Evolutionary conservation across 2,888 invertebrate species (phyloP).

Genomic region (Chorisops tibialis): DNA sequence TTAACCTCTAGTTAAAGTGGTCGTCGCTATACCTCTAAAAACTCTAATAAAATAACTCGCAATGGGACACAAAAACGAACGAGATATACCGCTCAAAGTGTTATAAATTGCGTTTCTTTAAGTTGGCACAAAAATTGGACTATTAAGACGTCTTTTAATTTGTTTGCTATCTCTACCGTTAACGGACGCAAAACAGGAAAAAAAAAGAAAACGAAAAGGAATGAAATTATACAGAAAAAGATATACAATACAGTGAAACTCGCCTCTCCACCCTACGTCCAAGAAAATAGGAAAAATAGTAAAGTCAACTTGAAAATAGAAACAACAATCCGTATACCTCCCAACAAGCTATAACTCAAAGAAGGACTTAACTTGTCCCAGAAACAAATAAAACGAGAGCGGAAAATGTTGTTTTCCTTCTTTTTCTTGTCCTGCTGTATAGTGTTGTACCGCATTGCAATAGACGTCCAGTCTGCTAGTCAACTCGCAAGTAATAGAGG

Average conservation of each 20-base stretch:
- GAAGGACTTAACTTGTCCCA: constrained; percentile 12
- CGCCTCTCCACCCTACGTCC: background rate
- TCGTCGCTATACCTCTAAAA: background rate
- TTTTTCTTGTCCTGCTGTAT: background rate
- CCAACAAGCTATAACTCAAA: constrained; percentile 14
- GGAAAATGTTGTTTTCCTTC: background rate
- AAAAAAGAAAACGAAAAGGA: background rate
- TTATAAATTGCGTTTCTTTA: constrained; percentile 5
- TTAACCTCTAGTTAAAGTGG: background rate
- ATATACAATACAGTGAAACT: too few relatives aligned
- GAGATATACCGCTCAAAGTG: background rate
- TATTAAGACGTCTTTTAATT: constrained; percentile 16
- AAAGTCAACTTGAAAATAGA: constrained; percentile 1
- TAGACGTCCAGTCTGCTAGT: background rate
- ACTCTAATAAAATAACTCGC: background rate
- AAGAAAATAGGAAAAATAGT: background rate
- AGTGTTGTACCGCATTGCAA: constrained; percentile 1
- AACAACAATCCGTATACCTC: constrained; percentile 3
- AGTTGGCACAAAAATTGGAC: constrained; percentile 9
- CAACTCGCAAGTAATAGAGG: background rate
- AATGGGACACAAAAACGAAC: background rate
- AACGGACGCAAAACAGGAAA: background rate
- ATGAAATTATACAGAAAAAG: background rate
- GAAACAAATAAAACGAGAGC: constrained; percentile 9
- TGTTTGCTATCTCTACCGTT: constrained; percentile 8